Evolutionary conservation across 1,140 invertebrate species (phyloP), one percentile per base, ranked within the genome.

Genomic region (Sitophilus oryzae): DNA sequence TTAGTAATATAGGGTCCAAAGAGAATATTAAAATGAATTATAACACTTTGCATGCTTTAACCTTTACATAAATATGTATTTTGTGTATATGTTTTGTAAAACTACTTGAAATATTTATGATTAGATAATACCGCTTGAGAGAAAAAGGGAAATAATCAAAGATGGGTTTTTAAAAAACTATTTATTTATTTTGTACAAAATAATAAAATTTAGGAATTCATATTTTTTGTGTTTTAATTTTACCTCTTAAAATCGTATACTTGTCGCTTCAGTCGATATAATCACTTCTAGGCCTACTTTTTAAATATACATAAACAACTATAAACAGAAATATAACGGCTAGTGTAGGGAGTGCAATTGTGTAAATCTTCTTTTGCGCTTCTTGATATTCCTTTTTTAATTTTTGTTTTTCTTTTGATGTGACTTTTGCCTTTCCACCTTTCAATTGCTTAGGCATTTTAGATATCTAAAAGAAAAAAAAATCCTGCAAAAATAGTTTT

Each of bases 331-430:
- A 83, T 58, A 88, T 73, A 10, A 82, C 81, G 35, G 71, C 78
- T 21, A 89, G 60, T 16, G 82, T 82, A 4, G 88, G 88, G 54
- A 91, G 66, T 18, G 85, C 88, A 30, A 91, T 73, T 0, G 86
- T 89, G 59, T 85, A 81, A 3, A 87, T 74, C 66, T 86, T 80
- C 63, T 85, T 82, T 58, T 88, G 85, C 59, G 84, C 85, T 69
- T 88, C 82, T 3, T 84, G 71, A 63, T 89, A 89, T 59, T 91
- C 88, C 68, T 85, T 85, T 71, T 87, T 89, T 19, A 88, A 76
- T 62, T 91, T 85, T 52, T 85, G 82, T 66, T 88, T 89, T 68
- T 92, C 87, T 69, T 84, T 86, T n/a, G 82, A 81, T 0, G 83
- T 86, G 75, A 91, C 87, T 73, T 90, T 91, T 20, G 82, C 80